phyloP scores from a whole-genome alignment of 2,888 invertebrate genomes.

The Chalcosyrphus nemorum region DNA sequence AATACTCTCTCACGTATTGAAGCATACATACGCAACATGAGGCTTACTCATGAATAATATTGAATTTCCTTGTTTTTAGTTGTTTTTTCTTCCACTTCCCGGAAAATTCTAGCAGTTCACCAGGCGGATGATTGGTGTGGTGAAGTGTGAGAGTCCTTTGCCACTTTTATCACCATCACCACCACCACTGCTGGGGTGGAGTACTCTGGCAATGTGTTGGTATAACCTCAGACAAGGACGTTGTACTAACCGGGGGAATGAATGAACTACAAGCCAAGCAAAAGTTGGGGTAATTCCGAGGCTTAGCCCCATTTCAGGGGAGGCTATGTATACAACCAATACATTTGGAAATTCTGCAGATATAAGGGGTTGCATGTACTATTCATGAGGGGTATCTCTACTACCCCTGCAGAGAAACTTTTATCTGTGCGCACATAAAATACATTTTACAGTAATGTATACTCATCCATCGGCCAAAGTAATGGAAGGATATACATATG shows the following conservation, averaged over 20 bases:
- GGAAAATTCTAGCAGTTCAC: slow-evolving; percentile 62
- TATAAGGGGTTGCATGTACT: slow-evolving; percentile 26
- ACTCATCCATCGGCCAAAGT: slow-evolving; percentile 55
- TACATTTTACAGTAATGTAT: slow-evolving; percentile 49
- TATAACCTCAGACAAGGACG: slow-evolving; percentile 73
- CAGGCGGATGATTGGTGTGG: slow-evolving; percentile 57
- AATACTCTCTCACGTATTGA: background rate
- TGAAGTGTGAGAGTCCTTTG: slow-evolving; percentile 46
- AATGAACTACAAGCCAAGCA: slow-evolving; percentile 48
- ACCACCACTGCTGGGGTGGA: background rate
- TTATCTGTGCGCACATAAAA: slow-evolving; percentile 39
- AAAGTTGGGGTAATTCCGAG: slow-evolving; percentile 42
- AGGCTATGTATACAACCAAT: slow-evolving; percentile 2
- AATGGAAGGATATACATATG: slow-evolving; percentile 27
- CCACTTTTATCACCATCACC: slow-evolving; percentile 12
- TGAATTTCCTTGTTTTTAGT: slow-evolving; percentile 50
- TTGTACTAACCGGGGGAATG: slow-evolving; percentile 55
- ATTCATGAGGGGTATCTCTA: slow-evolving; percentile 36
- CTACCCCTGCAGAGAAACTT: slow-evolving; percentile 12
- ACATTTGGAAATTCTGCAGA: slow-evolving; percentile 25
- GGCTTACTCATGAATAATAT: slow-evolving; percentile 69
- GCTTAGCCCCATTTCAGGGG: slow-evolving; percentile 36
- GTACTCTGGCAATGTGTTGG: slow-evolving; percentile 34
- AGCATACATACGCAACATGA: slow-evolving; percentile 1
- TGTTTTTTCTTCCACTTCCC: slow-evolving; percentile 38